These are phyloP conservation scores for Pteropus rufus DNA, from an alignment of 2,797 vertebrate species.

Conservation along the genomic window DNA sequence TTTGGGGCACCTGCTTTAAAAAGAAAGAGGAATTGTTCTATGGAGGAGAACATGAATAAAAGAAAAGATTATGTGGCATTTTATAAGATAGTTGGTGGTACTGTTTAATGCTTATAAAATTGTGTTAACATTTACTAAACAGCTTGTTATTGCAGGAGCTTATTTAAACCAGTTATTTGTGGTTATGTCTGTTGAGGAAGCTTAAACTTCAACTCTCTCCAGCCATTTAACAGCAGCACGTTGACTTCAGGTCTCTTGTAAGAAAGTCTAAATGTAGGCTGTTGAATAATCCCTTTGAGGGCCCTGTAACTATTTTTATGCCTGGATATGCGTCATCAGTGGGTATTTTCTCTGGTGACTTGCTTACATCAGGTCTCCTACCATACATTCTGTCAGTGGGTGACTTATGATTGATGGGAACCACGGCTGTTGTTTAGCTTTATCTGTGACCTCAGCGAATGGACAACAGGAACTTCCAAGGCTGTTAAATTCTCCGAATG, in stretches of 20 bases:
- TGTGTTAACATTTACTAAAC: conserved; percentile 78
- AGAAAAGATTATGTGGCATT: conserved; percentile 43
- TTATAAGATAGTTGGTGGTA: conserved; percentile 64
- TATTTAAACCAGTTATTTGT: conserved; percentile 83
- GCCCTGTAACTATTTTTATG: conserved; percentile 99
- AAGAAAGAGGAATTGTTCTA: neutral
- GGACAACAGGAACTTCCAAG: conserved; percentile 90
- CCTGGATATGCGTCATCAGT: conserved; percentile 99
- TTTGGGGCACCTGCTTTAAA: conserved; percentile 33
- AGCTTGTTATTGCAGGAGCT: conserved; percentile 76
- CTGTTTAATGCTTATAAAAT: conserved; percentile 69
- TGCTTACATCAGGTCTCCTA: conserved; percentile 99
- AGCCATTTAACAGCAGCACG: conserved; percentile 79
- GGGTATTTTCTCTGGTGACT: conserved; percentile 99
- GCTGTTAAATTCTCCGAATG: conserved; percentile 89
- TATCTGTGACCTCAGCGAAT: conserved; percentile 87
- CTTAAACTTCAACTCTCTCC: conserved; percentile 80
- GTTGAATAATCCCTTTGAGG: conserved; percentile 97
- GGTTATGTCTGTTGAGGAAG: conserved; percentile 82
- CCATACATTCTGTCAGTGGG: conserved; percentile 93
- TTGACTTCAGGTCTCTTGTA: conserved; percentile 87
- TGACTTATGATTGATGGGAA: conserved; percentile 95
- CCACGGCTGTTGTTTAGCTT: conserved; percentile 87
- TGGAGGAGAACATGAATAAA: conserved; percentile 49
- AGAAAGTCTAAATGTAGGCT: conserved; percentile 97